Conservation (phyloP, 2,113 vertebrate species). For the Nesoenas mayeri region DNA sequence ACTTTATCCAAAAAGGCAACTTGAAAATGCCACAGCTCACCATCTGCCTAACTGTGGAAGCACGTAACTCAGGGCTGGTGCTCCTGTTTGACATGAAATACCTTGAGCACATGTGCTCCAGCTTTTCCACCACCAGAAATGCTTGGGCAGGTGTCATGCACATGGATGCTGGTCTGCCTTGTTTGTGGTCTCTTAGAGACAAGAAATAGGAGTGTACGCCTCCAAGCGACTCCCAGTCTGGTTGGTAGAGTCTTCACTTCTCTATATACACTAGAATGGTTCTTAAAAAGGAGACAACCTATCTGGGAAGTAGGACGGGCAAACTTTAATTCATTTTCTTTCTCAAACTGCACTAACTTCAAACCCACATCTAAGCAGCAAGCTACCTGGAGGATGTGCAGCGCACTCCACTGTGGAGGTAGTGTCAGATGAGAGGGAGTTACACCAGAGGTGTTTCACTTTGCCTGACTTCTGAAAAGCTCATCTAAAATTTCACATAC, state of each 20-base stretch:
- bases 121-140: not conserved
- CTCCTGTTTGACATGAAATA: not conserved
- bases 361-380: not conserved
- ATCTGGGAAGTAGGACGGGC: not conserved
- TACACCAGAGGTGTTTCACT: not conserved
- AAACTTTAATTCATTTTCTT: not conserved
- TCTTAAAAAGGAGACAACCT: not conserved
- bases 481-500: not conserved
- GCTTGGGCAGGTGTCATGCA: not conserved
- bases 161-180: not conserved
- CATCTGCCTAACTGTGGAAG: not conserved
- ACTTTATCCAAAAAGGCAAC: not conserved
- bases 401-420: not conserved
- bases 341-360: not conserved
- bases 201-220: not conserved
- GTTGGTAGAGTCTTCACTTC: not conserved
- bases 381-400: not conserved
- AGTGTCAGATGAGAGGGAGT: not conserved
- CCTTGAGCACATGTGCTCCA: not conserved
- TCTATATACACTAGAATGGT: not conserved
- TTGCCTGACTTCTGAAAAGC: not conserved
- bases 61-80: fast-evolving
- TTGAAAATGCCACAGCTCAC: not conserved
- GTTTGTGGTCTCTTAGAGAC: not conserved
- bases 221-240: not conserved